Evolutionary conservation across 2,797 vertebrate species (phyloP), one percentile per base, ranked within the genome.

Genomic region (Xiphorhynchus erythropygius): DNA sequence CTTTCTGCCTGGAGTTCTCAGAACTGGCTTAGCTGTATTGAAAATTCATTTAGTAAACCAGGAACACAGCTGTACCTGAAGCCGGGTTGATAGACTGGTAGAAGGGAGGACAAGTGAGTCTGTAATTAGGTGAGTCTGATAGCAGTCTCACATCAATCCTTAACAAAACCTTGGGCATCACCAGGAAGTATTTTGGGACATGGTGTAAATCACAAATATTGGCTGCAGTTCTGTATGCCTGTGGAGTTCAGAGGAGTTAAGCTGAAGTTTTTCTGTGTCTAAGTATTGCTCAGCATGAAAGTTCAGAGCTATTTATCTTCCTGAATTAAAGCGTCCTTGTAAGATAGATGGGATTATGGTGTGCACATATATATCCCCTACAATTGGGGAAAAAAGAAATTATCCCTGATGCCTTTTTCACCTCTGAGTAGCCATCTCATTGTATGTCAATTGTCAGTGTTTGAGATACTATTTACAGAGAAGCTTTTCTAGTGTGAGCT

Each of bases 251-350:
- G 75, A 62, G 59, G 52, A 68, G 35, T 86, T 73, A 71, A 83
- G 42, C 56, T 74, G 75, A 71, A 84, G 77, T 77, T 82, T 94
- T 93, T 57, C n/a, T 7, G 17, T 70, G 46, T 46, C 41, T 21
- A 32, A 79, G 80, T 52, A 41, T 57, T 75, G 46, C 68, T 93
- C 75, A 83, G 39, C 5, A 0, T 2, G 18, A 70, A 84, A 85
- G 87, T 93, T 95, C 81, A 94, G 87, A 92, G 81, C 82, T 63
- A 30, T 94, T 87, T 91, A 35, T 93, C 55, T 76, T 94, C 33
- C 64, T 32, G 21, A 91, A 85, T 92, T 84, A 93, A 90, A 85
- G 71, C 50, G 13, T 77, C 85, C 41, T n/a, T 57, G 23, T 68
- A 68, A 94, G 2, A 81, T 78, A 7, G 37, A 59, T 65, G 59